A percentile compares a stretch with the other conserved stretches of the same genome.
These are phyloP conservation scores for Myodes glareolus DNA, from an alignment of 2,113 vertebrate genomes.

Conservation along the genomic window DNA sequence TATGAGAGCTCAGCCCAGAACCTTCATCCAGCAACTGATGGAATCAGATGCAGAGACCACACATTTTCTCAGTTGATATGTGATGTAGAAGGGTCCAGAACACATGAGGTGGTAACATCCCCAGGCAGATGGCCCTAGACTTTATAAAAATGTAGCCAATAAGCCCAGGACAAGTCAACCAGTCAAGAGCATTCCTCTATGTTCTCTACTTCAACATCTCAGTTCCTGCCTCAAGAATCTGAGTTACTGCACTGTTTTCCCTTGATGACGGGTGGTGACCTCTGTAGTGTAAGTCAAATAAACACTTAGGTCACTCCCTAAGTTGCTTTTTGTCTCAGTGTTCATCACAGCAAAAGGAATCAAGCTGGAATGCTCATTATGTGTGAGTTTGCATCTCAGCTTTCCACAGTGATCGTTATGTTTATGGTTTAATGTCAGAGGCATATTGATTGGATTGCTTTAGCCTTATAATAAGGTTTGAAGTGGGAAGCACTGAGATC, in stretches of 20 bases:
- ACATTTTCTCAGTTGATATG: too few relatives aligned
- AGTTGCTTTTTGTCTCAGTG: neutral
- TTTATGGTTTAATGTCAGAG: neutral
- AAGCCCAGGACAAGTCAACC: neutral
- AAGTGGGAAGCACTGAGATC: rapidly evolving
- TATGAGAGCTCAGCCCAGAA: too few relatives aligned
- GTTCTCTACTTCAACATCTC: neutral
- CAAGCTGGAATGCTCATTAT: too few relatives aligned
- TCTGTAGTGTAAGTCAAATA: neutral
- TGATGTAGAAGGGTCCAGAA: neutral
- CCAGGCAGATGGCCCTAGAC: neutral
- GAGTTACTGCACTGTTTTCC: neutral
- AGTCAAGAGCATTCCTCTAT: neutral
- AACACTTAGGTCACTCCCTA: neutral
- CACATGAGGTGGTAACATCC: neutral
- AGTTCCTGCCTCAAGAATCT: too few relatives aligned
- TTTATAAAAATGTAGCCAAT: neutral
- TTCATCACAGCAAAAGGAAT: neutral
- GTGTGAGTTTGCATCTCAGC: neutral
- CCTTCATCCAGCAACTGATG: too few relatives aligned
- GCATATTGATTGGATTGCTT: neutral
- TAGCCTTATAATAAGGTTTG: neutral
- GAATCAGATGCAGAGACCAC: too few relatives aligned
- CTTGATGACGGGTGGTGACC: neutral
- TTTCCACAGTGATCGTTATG: too few relatives aligned